Percentiles rank a stretch among this genome's conserved stretches.
phyloP scores from a whole-genome alignment of 2,797 vertebrate species.

The Vireo griseus region DNA sequence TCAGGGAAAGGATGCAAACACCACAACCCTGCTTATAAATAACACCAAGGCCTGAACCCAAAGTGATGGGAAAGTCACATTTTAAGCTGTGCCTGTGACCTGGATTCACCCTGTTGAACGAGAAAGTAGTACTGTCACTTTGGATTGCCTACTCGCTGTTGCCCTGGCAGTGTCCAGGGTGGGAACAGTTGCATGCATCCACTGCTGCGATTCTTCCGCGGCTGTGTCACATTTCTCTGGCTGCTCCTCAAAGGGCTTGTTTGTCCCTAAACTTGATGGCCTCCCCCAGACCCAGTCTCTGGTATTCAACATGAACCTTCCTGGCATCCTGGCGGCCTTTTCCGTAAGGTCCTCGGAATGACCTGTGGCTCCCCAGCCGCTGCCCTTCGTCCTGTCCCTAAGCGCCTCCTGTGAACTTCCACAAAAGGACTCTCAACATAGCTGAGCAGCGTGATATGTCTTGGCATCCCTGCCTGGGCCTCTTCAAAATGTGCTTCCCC shows the following conservation, averaged over 20 bases:
- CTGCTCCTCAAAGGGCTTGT: not conserved
- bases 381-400: slow-evolving; percentile 30
- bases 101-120: not conserved
- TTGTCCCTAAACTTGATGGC: not conserved
- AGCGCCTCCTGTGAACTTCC: slow-evolving; percentile 19
- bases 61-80: not conserved
- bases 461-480: slow-evolving; percentile 53
- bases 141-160: not conserved
- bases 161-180: not conserved
- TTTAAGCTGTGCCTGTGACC: not conserved
- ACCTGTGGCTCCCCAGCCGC: not conserved
- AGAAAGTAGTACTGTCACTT: slow-evolving; percentile 38
- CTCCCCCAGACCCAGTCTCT: not conserved
- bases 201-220: accelerated
- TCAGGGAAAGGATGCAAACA: not conserved
- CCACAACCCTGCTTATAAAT: not conserved
- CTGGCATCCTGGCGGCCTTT: not conserved
- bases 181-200: not conserved
- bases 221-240: not conserved
- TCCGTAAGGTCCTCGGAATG: not conserved
- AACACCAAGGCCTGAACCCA: not conserved
- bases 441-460: slow-evolving; percentile 20
- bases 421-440: not conserved
- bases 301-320: not conserved
- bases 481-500: slow-evolving; percentile 54